Percentiles rank a stretch among this genome's conserved stretches.
These are phyloP conservation scores for Anoplopoma fimbria DNA, from an alignment of 2,113 vertebrate species.

Conservation along the genomic window DNA sequence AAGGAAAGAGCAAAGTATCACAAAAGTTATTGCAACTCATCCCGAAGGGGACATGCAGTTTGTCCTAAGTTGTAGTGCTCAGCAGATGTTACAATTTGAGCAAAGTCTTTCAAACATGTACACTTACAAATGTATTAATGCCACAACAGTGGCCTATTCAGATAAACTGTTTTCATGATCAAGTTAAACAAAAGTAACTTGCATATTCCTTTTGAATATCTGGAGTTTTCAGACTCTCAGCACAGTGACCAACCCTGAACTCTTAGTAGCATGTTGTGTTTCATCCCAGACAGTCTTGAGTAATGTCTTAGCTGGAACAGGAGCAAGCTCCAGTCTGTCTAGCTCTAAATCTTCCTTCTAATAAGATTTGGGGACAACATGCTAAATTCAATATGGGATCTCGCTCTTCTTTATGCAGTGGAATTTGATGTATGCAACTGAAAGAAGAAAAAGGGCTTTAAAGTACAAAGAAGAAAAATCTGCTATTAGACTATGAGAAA, in stretches of 20 bases:
- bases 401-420: slow-evolving; percentile 11
- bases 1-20: neutral
- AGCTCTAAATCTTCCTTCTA: slow-evolving; percentile 26
- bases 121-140: neutral
- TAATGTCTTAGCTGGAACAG: slow-evolving; percentile 16
- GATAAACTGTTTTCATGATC: neutral
- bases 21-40: neutral
- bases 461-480: slow-evolving; percentile 2
- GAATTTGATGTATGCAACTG: slow-evolving; percentile 3
- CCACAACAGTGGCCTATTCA: neutral
- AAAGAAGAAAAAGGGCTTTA: neutral
- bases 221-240: neutral
- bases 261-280: neutral
- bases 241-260: neutral
- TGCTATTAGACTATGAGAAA: neutral
- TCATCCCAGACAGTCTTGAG: neutral
- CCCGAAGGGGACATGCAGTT: neutral
- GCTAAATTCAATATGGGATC: slow-evolving; percentile 7
- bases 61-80: neutral
- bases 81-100: neutral
- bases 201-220: neutral
- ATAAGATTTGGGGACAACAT: slow-evolving; percentile 29
- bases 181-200: neutral
- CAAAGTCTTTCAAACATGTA: neutral
- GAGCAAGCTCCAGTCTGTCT: neutral